A percentile compares a stretch with the other conserved stretches of the same genome.
These are phyloP conservation scores for Sesamia nonagrioides DNA, from an alignment of 1,140 invertebrate species.

Conservation along the genomic window DNA sequence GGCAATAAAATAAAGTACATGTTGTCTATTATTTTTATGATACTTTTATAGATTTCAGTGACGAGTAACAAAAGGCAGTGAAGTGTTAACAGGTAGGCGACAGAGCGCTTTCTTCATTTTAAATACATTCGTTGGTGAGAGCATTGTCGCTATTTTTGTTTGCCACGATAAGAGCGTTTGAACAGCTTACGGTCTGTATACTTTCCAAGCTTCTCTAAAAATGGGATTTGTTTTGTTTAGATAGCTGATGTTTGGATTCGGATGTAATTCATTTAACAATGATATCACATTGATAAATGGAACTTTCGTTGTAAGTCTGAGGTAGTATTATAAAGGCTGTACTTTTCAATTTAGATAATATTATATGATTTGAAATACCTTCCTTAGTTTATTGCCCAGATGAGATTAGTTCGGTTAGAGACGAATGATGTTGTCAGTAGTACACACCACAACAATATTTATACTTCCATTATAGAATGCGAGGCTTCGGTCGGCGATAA, in stretches of 20 bases:
- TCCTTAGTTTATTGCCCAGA: background rate
- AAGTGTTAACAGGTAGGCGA: constrained; percentile 47
- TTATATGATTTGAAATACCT: background rate
- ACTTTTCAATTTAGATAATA: background rate
- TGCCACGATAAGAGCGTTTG: constrained; percentile 56
- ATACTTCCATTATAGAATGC: background rate
- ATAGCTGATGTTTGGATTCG: constrained; percentile 47
- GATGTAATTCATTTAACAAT: constrained; percentile 43
- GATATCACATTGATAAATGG: background rate
- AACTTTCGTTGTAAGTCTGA: background rate
- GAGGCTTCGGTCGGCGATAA: background rate
- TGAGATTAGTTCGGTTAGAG: background rate
- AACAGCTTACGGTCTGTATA: constrained; percentile 51
- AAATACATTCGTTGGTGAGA: constrained; percentile 42
- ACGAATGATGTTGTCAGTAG: background rate
- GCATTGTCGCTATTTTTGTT: constrained; percentile 54
- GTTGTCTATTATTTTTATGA: background rate
- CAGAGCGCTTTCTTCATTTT: constrained; percentile 38
- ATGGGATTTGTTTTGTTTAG: constrained; percentile 50
- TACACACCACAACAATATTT: background rate
- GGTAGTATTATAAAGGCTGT: background rate
- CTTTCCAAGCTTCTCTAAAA: constrained; percentile 51
- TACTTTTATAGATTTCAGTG: background rate
- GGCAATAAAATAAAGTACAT: constrained; percentile 7
- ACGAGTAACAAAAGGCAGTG: constrained; percentile 44